Evolutionary conservation across 2,888 invertebrate genomes (phyloP).

Genomic region (Bellardia pandia): DNA sequence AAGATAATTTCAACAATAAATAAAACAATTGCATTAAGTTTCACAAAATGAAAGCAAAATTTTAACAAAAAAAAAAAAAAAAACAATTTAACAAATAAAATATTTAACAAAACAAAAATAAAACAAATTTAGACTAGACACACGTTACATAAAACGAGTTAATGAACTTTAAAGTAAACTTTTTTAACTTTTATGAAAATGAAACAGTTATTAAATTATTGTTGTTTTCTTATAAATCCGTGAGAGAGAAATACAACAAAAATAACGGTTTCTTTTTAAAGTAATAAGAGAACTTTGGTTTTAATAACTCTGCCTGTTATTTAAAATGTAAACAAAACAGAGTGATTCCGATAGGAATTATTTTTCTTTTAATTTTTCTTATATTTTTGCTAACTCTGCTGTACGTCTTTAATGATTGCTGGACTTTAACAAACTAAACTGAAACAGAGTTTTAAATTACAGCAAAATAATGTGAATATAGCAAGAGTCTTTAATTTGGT

Average conservation of each 20-base stretch:
- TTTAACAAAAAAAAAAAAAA: not conserved
- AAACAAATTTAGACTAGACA: not conserved
- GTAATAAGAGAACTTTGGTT: not conserved
- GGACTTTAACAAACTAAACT: conserved; percentile 60
- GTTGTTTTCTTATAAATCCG: conserved; percentile 8
- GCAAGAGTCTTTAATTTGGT: conserved; percentile 49
- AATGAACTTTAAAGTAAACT: not conserved
- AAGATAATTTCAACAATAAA: conserved; percentile 28
- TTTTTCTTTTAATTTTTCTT: conserved; percentile 7
- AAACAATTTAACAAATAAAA: conserved; percentile 2
- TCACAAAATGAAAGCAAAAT: not conserved
- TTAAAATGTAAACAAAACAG: conserved; percentile 46
- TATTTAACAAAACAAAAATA: not conserved
- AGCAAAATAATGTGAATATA: conserved; percentile 27
- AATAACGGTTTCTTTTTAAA: conserved; percentile 48
- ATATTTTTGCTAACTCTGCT: not conserved
- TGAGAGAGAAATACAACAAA: not conserved
- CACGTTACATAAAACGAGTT: not conserved
- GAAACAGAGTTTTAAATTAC: conserved; percentile 23
- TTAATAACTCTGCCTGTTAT: not conserved
- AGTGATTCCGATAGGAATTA: conserved; percentile 16
- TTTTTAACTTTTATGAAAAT: not conserved
- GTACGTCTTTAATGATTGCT: conserved; percentile 61
- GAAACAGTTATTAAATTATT: conserved; percentile 49
- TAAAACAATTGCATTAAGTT: not conserved